Percentiles rank a stretch among this genome's conserved stretches.
These are phyloP conservation scores for Solea senegalensis DNA, from an alignment of 2,113 vertebrate species.

Conservation along the genomic window DNA sequence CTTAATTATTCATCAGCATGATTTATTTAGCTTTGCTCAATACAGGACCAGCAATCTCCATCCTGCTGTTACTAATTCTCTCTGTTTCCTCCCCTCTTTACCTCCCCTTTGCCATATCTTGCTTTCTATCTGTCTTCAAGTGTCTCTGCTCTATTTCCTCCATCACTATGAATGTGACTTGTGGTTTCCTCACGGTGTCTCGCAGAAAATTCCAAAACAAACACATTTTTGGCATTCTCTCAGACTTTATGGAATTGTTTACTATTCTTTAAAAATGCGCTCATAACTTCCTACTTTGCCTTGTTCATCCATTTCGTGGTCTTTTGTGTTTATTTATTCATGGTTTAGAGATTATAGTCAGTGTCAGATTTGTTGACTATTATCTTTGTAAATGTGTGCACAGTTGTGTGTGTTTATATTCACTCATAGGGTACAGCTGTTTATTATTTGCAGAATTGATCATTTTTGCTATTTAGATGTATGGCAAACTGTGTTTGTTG, in stretches of 20 bases:
- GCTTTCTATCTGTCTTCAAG: constrained; percentile 23
- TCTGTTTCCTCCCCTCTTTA: constrained; percentile 9
- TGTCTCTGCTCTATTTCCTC: constrained; percentile 33
- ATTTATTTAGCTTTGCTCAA: constrained; percentile 78
- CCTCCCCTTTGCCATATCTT: constrained; percentile 12
- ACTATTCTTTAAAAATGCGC: background rate
- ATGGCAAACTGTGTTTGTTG: constrained; percentile 23
- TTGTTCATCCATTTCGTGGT: background rate
- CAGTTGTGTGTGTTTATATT: no score
- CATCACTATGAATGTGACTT: constrained; percentile 25
- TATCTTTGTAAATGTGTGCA: no score
- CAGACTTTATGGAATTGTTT: constrained; percentile 8
- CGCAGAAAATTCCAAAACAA: constrained; percentile 22
- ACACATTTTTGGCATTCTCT: background rate
- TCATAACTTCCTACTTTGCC: background rate
- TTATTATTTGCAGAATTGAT: constrained; percentile 30
- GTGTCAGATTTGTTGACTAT: no score
- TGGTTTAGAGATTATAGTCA: no score
- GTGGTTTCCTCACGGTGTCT: constrained; percentile 17
- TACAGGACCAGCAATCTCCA: constrained; percentile 69
- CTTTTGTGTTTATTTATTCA: no score
- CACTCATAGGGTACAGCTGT: background rate
- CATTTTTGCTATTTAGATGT: constrained; percentile 38
- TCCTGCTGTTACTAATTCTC: constrained; percentile 57
- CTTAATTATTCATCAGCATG: constrained; percentile 77